Conservation (phyloP, 2,113 vertebrate genomes). For the Columba livia region DNA sequence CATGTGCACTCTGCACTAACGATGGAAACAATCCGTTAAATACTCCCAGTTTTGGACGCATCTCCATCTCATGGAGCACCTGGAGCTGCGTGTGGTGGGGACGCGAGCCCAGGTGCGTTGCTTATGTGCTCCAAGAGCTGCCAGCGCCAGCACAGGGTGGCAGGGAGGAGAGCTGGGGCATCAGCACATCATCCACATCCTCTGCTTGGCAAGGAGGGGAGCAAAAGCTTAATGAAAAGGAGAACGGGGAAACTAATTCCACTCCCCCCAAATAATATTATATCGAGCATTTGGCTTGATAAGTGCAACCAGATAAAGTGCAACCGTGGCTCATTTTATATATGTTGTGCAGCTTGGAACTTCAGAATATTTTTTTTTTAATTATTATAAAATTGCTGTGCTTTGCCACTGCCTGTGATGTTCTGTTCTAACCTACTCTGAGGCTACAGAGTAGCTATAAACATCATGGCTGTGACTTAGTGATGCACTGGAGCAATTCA, state of each 20-base stretch:
- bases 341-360: neutral
- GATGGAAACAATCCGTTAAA: neutral
- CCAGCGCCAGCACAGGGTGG: neutral
- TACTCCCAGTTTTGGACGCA: neutral
- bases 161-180: neutral
- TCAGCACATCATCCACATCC: neutral
- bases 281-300: neutral
- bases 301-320: neutral
- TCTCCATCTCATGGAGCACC: neutral
- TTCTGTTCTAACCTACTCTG: neutral
- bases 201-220: neutral
- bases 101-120: accelerated
- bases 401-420: neutral
- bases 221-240: neutral
- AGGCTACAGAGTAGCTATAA: neutral
- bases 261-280: neutral
- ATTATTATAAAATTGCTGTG: neutral
- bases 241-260: neutral
- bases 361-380: neutral
- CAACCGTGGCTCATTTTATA: neutral
- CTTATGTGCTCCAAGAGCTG: neutral
- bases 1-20: neutral
- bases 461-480: neutral
- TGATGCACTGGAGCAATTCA: neutral
- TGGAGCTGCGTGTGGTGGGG: neutral